These are phyloP conservation scores for Ceratina australensis DNA, from an alignment of 1,140 invertebrate species.

Conservation along the genomic window DNA sequence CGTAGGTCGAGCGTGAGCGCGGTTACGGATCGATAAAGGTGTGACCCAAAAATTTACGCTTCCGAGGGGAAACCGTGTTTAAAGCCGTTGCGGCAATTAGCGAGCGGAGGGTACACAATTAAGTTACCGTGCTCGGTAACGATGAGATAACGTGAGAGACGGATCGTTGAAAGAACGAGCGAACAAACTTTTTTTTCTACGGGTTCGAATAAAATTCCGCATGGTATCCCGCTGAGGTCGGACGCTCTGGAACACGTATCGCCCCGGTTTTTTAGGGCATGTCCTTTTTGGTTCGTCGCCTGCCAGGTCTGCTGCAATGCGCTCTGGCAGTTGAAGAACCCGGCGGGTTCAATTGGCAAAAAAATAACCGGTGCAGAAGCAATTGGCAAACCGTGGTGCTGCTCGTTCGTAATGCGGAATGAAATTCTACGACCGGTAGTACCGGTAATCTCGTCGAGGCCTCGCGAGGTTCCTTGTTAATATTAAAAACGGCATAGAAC, in stretches of 20 bases:
- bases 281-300: no score
- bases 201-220: no score
- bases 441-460: neutral
- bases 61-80: slow-evolving; percentile 7
- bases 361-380: neutral
- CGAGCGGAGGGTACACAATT: neutral
- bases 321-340: neutral
- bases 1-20: slow-evolving; percentile 14
- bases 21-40: slow-evolving; percentile 28
- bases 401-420: neutral
- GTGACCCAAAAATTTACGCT: slow-evolving; percentile 35
- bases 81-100: slow-evolving; percentile 15
- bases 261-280: neutral
- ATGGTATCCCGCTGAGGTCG: neutral
- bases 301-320: neutral
- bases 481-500: no score
- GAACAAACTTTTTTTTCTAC: no score
- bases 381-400: neutral
- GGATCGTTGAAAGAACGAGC: no score
- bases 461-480: neutral
- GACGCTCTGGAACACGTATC: slow-evolving; percentile 1
- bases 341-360: neutral
- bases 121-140: neutral
- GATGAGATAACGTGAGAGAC: neutral
- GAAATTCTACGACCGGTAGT: neutral